Base-by-base conservation (phyloP, 2,888 invertebrate species). In the Thymelicus sylvestris region DNA sequence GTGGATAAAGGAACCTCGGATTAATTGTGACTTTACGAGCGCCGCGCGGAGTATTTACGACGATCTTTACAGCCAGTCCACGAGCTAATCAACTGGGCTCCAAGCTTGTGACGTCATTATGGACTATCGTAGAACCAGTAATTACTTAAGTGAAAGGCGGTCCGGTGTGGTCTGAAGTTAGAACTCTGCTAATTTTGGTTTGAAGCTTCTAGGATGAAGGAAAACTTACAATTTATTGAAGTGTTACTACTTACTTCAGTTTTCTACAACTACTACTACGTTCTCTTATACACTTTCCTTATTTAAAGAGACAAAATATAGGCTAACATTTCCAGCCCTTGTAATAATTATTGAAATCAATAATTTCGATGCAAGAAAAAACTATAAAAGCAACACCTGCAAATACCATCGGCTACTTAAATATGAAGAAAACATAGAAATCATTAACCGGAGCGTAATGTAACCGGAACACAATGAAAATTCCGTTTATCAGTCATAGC, bases 21-120 rank as follows among this genome's bases (percentile, higher is more conserved):
- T 80, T 85, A 83, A 86, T 86, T 84, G 84, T 81, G 76, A 78
- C 79, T 82, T 84, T 82, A 85, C 79, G 78, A 76, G 68, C 66
- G 67, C 72, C 72, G n/a, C 72, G 64, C 71, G 60, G 71, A 73
- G 74, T 76, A 76, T 77, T 73, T 73, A 77, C 72, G 67, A 71
- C 39, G 10, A 7, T 47, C 24, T 19, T 69, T 48, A 69, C 38
- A 12, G 48, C 63, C 64, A 5, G 19, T 2, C 19, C 57, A 6
- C 64, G 64, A 48, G 59, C 63, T 63, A 63, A 64, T 68, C 67
- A 63, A 67, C 61, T 39, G 15, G 24, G 19, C 63, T 44, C 55
- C 67, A 48, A 38, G 52, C 15, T 55, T 44, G n/a, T 47, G 13
- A 63, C 48, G 63, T 63, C 63, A 63, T 48, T 63, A 52, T 1